A percentile compares a stretch with the other conserved stretches of the same genome.
phyloP scores from a whole-genome alignment of 2,797 vertebrate species.

The Pangasius djambal region DNA sequence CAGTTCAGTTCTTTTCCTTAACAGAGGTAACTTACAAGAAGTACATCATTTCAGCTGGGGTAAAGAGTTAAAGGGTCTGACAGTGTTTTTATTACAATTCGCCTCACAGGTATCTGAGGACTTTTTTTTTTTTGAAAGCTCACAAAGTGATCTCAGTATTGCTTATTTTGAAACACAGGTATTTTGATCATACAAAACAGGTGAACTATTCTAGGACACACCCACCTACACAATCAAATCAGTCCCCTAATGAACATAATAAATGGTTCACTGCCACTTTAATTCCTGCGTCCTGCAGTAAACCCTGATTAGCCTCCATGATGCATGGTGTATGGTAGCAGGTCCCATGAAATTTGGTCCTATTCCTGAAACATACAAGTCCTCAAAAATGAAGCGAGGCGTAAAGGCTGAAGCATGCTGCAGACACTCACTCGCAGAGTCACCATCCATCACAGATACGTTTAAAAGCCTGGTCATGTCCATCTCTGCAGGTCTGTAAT shows the following conservation, averaged over 20 bases:
- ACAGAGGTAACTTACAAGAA: not conserved
- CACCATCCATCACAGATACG: not conserved
- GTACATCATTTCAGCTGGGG: not conserved
- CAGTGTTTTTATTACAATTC: not conserved
- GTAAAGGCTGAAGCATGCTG: not conserved
- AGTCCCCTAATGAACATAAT: not conserved
- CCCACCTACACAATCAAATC: not conserved
- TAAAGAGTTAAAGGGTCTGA: not conserved
- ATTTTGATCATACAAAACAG: not conserved
- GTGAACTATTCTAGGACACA: not conserved
- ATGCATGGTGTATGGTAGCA: not conserved
- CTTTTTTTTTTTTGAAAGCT: not conserved
- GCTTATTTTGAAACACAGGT: not conserved
- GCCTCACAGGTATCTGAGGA: no score
- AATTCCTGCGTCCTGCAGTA: conserved; percentile 6
- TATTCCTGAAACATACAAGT: not conserved
- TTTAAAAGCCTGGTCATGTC: conserved; percentile 20
- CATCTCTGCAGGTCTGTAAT: conserved; percentile 32
- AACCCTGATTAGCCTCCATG: not conserved
- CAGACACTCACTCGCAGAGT: not conserved
- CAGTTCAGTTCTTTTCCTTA: not conserved
- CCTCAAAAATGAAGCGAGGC: not conserved
- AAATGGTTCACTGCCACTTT: not conserved
- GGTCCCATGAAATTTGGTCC: not conserved
- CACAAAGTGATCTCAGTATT: not conserved